These are phyloP conservation scores for Choreutis nemorana DNA, from an alignment of 2,888 invertebrate species.

Conservation along the genomic window DNA sequence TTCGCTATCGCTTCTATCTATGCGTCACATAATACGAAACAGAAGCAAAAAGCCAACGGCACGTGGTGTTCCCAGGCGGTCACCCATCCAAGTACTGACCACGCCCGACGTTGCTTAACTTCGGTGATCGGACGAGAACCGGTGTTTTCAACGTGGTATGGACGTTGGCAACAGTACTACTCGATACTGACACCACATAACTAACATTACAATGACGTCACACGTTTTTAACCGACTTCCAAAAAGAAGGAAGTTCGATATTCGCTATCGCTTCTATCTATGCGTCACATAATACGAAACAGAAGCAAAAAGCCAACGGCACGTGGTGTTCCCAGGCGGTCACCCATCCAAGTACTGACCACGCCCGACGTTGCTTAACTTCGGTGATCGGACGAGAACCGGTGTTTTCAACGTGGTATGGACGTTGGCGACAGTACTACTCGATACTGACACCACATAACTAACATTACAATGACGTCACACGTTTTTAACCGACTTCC, in stretches of 20 bases:
- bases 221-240: too few relatives aligned
- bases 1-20: too few relatives aligned
- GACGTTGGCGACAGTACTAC: too few relatives aligned
- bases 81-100: slow-evolving; percentile 21
- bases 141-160: slow-evolving; percentile 31
- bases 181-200: too few relatives aligned
- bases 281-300: too few relatives aligned
- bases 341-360: slow-evolving; percentile 18
- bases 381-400: slow-evolving; percentile 19
- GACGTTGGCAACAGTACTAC: slow-evolving; percentile 23
- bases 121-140: slow-evolving; percentile 22
- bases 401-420: slow-evolving; percentile 16
- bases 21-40: too few relatives aligned
- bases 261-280: too few relatives aligned
- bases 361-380: slow-evolving; percentile 17
- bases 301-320: slow-evolving; percentile 14
- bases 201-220: too few relatives aligned
- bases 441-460: too few relatives aligned
- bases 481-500: too few relatives aligned
- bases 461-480: too few relatives aligned
- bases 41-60: slow-evolving; percentile 16
- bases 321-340: slow-evolving; percentile 17
- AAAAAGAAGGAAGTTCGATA: too few relatives aligned
- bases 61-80: slow-evolving; percentile 20
- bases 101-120: slow-evolving; percentile 20